Evolutionary conservation across 2,113 vertebrate genomes (phyloP).

Genomic region (Pteronura brasiliensis): DNA sequence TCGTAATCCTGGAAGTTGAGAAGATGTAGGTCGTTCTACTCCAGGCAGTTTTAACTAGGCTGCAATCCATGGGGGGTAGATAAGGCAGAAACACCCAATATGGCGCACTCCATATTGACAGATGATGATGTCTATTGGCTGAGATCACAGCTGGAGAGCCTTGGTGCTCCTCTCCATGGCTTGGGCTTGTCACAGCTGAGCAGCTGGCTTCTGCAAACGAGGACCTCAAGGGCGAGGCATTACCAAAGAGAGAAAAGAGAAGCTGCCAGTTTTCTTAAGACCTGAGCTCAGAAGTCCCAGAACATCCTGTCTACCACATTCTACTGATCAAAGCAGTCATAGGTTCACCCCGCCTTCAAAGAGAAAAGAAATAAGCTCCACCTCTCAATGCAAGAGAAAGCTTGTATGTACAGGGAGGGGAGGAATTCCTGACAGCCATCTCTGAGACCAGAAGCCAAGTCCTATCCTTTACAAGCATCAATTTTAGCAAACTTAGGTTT

Average conservation of each 20-base stretch:
- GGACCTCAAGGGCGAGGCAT: not conserved
- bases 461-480: not conserved
- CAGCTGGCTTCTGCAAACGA: not conserved
- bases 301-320: not conserved
- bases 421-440: rapidly evolving
- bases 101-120: rapidly evolving
- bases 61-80: not conserved
- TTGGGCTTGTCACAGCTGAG: not conserved
- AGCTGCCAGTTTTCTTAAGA: not conserved
- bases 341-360: not conserved
- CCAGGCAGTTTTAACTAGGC: not conserved
- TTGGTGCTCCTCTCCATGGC: not conserved
- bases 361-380: not conserved
- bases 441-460: not conserved
- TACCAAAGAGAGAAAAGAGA: not conserved
- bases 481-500: not conserved
- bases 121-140: not conserved
- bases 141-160: not conserved
- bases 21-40: not conserved
- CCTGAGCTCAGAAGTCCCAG: not conserved
- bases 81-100: not conserved
- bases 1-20: not conserved
- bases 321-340: not conserved
- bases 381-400: not conserved
- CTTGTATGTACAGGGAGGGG: rapidly evolving